Conservation (phyloP, 2,797 vertebrate species). For the Meda fulgida region DNA sequence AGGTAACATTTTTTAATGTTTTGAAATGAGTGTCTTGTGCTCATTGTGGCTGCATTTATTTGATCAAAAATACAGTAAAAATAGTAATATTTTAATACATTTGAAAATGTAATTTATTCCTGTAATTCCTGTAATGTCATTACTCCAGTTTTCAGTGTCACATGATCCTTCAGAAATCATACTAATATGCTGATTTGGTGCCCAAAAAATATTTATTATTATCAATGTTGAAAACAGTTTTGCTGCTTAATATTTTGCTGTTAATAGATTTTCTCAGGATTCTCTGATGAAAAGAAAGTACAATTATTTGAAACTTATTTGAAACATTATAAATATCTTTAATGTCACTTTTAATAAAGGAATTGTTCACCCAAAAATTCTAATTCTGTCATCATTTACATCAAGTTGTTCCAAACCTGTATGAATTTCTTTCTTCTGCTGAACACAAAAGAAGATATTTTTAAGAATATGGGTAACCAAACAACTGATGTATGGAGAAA, state of each 20-base stretch:
- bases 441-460: too few species aligned
- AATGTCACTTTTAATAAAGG: neutral
- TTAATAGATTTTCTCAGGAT: neutral
- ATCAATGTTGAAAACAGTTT: neutral
- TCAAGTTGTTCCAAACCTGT: too few species aligned
- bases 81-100: neutral
- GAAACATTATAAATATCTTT: neutral
- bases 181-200: neutral
- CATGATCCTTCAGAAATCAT: slow-evolving; percentile 5
- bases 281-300: neutral
- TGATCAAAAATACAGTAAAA: neutral
- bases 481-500: neutral
- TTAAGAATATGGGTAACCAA: neutral
- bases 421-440: too few species aligned
- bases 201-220: neutral
- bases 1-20: neutral
- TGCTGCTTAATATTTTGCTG: neutral
- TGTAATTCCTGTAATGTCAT: too few species aligned
- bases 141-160: neutral
- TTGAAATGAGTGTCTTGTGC: neutral
- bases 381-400: neutral
- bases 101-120: neutral
- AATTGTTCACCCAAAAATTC: neutral
- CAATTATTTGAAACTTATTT: neutral
- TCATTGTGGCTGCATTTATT: neutral